phyloP scores from a whole-genome alignment of 2,797 vertebrate species.

The Xiphophorus birchmanni region DNA sequence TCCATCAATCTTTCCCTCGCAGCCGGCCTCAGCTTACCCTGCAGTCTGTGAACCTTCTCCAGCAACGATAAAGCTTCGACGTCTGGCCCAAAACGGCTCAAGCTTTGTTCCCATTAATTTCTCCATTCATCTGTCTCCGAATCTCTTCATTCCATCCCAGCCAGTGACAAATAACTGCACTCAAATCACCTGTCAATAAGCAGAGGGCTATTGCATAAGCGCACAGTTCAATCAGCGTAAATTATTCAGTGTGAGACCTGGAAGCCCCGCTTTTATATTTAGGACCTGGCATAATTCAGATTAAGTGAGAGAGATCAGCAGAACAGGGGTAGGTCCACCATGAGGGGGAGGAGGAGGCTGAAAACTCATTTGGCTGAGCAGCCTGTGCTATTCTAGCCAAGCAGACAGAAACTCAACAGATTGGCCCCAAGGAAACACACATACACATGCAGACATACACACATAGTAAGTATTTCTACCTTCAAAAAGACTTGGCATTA shows the following conservation, averaged over 20 bases:
- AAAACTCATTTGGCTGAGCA: conserved; percentile 44
- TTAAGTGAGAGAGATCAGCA: conserved; percentile 16
- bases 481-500: too few species aligned
- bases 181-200: conserved; percentile 53
- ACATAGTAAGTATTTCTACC: neutral
- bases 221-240: conserved; percentile 48
- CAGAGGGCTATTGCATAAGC: conserved; percentile 57
- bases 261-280: conserved; percentile 53
- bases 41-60: conserved; percentile 10
- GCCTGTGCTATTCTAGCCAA: conserved; percentile 37
- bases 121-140: neutral
- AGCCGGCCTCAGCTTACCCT: conserved; percentile 31
- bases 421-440: conserved; percentile 1
- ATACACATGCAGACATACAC: conserved; percentile 16
- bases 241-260: conserved; percentile 56
- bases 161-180: conserved; percentile 29
- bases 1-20: conserved; percentile 36
- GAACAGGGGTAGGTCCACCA: conserved; percentile 2
- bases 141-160: conserved; percentile 11
- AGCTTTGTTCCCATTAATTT: neutral
- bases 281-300: conserved; percentile 60
- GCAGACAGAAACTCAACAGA: neutral
- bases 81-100: neutral
- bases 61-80: neutral
- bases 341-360: neutral